Conservation (phyloP, 2,888 invertebrate genomes). For the Oasisia sp. region DNA sequence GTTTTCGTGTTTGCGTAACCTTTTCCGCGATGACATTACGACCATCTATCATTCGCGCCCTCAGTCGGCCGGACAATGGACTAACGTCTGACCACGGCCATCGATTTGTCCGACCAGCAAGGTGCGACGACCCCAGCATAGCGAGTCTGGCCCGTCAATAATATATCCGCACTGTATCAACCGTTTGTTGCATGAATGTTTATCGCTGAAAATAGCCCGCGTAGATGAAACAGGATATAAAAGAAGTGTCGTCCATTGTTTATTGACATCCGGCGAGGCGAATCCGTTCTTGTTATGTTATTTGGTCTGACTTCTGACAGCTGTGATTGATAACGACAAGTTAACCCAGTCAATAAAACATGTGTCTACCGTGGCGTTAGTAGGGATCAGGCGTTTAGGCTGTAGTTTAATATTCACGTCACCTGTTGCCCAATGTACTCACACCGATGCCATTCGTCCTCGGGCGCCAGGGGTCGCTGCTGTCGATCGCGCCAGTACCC, state of each 20-base stretch:
- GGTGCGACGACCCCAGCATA: background rate
- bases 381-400: no score
- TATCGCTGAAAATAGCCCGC: background rate
- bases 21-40: background rate
- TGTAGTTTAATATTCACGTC: no score
- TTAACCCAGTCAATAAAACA: no score
- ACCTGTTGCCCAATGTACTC: no score
- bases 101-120: background rate
- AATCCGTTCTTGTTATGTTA: background rate
- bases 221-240: background rate
- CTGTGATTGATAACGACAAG: background rate
- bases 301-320: background rate
- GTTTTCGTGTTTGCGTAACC: background rate
- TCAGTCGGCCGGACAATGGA: background rate
- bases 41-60: background rate
- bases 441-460: no score
- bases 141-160: background rate
- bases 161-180: background rate
- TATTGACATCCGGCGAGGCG: background rate
- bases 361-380: no score
- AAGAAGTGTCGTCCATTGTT: background rate
- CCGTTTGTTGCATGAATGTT: background rate
- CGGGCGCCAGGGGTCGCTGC: no score
- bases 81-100: background rate
- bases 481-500: no score